Evolutionary conservation across 1,140 invertebrate genomes (phyloP), one percentile per base, ranked within the genome.

Genomic region (Drosophila pseudoananassae): DNA sequence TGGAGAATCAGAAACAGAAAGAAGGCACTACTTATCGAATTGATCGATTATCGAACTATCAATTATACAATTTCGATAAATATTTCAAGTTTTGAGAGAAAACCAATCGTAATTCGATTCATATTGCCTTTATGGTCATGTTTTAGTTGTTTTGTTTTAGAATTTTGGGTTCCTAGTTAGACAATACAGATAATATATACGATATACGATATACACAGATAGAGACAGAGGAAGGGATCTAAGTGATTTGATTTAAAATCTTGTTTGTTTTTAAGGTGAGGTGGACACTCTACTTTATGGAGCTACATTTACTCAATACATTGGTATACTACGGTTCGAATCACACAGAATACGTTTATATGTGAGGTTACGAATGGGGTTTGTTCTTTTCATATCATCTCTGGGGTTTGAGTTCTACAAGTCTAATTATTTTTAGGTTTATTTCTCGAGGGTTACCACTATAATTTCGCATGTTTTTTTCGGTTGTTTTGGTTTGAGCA

Each of bases 301-400:
- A 76, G 66, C 82, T 84, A 85, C 80, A 61, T 50, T 63, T 72
- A 65, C 50, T 64, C 68, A 54, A 40, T 53, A 60, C 52, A n/a
- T n/a, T 49, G 4, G 9, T 12, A 46, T 46, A 20, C 78, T 85
- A 85, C 69, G 51, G 46, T 46, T 82, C 83, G 83, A 87, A 87
- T 87, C 75, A 87, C 82, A 87, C 75, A 76, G 59, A 85, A 82
- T 78, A 87, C 70, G 61, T 61, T 47, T 68, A 87, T 33, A 85
- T 52, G 61, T 72, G 61, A 55, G 61, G 63, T 76, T 80, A 85
- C 72, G 36, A 45, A 84, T 83, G 79, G 75, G 25, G 8, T 61
- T 56, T 31, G 31, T 36, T 23, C 6, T 27, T 63, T 38, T 60
- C 23, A 57, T 36, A 58, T 63, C 52, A 17, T 27, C 50, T 36